Base-by-base conservation (phyloP, 2,113 vertebrate species). In the Entomyzon cyanotis region DNA sequence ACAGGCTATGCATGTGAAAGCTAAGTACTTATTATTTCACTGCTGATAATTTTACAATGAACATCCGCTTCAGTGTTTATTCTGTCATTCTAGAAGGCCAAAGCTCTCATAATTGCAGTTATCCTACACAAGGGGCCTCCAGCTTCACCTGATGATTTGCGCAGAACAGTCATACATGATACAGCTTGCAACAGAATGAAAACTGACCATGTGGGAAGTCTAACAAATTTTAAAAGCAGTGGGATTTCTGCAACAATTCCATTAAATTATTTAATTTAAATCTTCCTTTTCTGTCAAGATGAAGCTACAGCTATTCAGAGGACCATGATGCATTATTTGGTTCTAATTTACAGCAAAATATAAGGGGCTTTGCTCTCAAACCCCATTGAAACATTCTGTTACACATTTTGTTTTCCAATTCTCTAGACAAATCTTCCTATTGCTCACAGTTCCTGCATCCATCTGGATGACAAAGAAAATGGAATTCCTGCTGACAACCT, bases 251-350 rank as follows among this genome's bases (percentile, higher is more conserved):
- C n/a, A 83, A 44, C 35, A 41, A 69, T 7, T 53, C 28, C 9
- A 58, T 47, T 39, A 33, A 35, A 41, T 39, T 70, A 2, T 59
- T 75, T 49, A 42, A 91, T 35, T 63, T 27, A 62, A 12, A 78
- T 53, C 23, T 37, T 74, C 20, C 37, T 71, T 42, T 79, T 55
- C 50, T 63, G 12, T 39, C 4, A 12, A 91, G 20, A 52, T 39
- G 24, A 90, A 87, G 20, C 28, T 65, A 53, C 31, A 89, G 42
- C 27, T 81, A 77, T 30, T 75, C 25, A n/a, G 25, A 62, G 22
- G 16, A 63, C 9, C 8, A 46, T 0, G 2, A 12, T 24, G 1
- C 5, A 33, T 18, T 56, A 33, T 8, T 50, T n/a, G 21, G 56
- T 67, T 81, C 33, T 44, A 59, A 21, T 75, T 89, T 11, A 77